Evolutionary conservation across 2,797 vertebrate species (phyloP), one percentile per base, ranked within the genome.

Genomic region (Monodelphis domestica): DNA sequence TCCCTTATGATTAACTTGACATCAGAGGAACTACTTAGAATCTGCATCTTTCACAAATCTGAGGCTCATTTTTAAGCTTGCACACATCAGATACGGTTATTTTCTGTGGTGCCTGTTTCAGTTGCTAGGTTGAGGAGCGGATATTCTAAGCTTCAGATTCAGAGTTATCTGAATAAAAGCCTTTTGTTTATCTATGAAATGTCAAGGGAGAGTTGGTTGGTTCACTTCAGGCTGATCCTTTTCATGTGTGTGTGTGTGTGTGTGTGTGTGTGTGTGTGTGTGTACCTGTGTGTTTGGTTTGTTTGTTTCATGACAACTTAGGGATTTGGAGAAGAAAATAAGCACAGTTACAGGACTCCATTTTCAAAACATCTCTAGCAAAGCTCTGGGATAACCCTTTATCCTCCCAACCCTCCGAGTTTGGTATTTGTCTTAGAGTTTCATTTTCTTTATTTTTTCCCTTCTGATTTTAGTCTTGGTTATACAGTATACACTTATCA

Each of bases 91-190:
- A 95, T 90, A 55, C 78, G 93, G 52, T 96, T 95, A 94, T 93
- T 97, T 70, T 33, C 55, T 53, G 56, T 90, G 89, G 90, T 94
- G 93, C 92, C 94, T 17, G 91, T 97, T 93, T 84, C 53, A 14
- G 10, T 89, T 93, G 91, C 89, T 87, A 1, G n/a, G 14, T 91
- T 87, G 53, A 89, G 84, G 78, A 95, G 52, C 17, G 87, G 90
- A 92, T 93, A 92, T 90, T 96, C 45, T 94, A 92, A 94, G 92
- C 90, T 97, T 88, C 0, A 93, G 87, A 88, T 93, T 94, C 93
- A 50, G 96, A 90, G 92, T 94, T 90, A 96, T 57, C 90, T 90
- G 38, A 96, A 96, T 95, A 96, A 96, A 97, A 96, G 93, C n/a
- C 55, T 89, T 90, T 91, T 96, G 59, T 93, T 97, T 97, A 93